Evolutionary conservation across 53 echinoderm and acorn worm genomes (phyloP), one percentile per base, ranked within the genome.

Genomic region (Paracentrotus lividus): DNA sequence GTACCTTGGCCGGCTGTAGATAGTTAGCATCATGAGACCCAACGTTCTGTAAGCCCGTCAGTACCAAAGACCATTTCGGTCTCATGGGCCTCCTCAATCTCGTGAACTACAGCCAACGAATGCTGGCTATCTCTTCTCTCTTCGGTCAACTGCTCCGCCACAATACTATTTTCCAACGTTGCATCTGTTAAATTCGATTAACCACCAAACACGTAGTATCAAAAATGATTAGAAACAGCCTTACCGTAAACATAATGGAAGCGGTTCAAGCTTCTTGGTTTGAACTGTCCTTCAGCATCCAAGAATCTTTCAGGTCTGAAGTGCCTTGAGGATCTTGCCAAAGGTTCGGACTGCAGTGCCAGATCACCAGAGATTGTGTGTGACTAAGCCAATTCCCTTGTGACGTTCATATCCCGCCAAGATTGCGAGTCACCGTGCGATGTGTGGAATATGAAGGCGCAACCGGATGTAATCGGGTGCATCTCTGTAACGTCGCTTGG

Each of bases 221-320:
- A n/a, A n/a, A n/a, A n/a, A n/a, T n/a, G n/a, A n/a, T n/a, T n/a
- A n/a, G n/a, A n/a, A n/a, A n/a, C 15, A 1, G 13, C 27, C 89
- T 89, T 44, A 89, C 89, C 89, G 21, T 42, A 89, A 23, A 64
- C 89, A 61, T n/a, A 89, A 89, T 2, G 89, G 89, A 20, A 89
- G 40, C 24, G 89, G 56, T 33, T 89, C 89, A 9, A 89, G 89
- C 44, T 89, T 89, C 61, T 36, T 59, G 89, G n/a, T n/a, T 89
- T 44, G 89, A 89, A 89, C 21, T 89, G 38, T 14, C 89, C 89
- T 20, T 89, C 44, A 18, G 42, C 14, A 45, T 89, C 89, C 8
- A 89, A 27, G 44, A 89, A 89, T 27, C 89, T 55, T n/a, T 89
- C 89, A 34, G 89, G 89, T 42, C 40, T 89, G 10, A 89, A 89